These are phyloP conservation scores for Spicauda simplicius DNA, from an alignment of 2,888 invertebrate species.

Conservation along the genomic window DNA sequence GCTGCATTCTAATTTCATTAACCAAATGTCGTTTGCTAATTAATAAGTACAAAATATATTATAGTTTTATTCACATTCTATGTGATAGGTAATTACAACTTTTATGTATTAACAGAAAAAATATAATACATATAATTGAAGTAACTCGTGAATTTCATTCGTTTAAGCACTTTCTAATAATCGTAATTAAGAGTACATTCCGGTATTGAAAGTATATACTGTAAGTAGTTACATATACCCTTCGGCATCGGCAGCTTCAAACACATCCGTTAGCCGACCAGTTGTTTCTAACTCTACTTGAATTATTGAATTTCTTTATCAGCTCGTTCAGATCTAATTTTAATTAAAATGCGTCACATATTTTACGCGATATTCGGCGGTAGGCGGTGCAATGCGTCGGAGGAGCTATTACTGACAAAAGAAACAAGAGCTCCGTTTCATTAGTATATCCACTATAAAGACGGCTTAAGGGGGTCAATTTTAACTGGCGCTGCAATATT, in stretches of 20 bases:
- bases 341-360: slow-evolving; percentile 84
- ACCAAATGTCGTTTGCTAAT: no score
- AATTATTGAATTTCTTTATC: slow-evolving; percentile 81
- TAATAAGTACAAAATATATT: no score
- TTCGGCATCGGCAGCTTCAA: slow-evolving; percentile 58
- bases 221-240: slow-evolving; percentile 46
- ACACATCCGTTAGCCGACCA: slow-evolving; percentile 38
- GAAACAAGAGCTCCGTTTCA: slow-evolving; percentile 54
- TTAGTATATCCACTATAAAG: slow-evolving; percentile 49
- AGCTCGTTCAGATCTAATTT: slow-evolving; percentile 76
- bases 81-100: no score
- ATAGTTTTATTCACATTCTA: no score
- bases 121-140: no score
- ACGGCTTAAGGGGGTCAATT: slow-evolving; percentile 55
- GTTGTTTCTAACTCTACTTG: slow-evolving; percentile 57
- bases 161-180: no score
- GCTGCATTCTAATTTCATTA: no score
- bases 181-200: neutral
- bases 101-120: no score
- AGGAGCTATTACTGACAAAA: slow-evolving; percentile 59
- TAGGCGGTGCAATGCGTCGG: slow-evolving; percentile 73
- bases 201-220: slow-evolving; percentile 10
- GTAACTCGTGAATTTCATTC: no score
- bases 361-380: slow-evolving; percentile 80
- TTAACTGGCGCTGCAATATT: slow-evolving; percentile 73